Conservation (phyloP, 2,113 vertebrate genomes). For the Macrotis lagotis region DNA sequence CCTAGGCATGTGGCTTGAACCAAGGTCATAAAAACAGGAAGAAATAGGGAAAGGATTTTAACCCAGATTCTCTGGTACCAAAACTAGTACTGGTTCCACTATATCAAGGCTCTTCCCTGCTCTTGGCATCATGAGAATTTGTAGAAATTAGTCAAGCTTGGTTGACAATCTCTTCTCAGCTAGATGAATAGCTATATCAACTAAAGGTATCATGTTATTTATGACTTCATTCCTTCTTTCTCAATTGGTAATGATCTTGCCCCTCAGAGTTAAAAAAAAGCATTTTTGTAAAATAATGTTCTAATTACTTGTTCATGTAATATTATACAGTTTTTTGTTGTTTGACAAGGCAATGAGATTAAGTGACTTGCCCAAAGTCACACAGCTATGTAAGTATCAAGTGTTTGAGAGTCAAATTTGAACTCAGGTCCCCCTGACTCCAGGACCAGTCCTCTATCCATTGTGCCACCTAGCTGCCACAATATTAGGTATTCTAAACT, state of each 20-base stretch:
- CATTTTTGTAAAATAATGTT: background rate
- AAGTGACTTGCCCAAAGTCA: too few relatives aligned
- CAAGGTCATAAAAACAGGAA: background rate
- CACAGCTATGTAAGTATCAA: too few relatives aligned
- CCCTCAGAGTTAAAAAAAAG: background rate
- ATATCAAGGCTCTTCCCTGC: background rate
- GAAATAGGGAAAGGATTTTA: background rate
- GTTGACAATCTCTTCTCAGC: background rate
- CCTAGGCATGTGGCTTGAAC: background rate
- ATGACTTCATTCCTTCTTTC: background rate
- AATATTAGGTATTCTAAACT: too few relatives aligned
- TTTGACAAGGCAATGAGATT: too few relatives aligned
- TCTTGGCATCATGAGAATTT: constrained; percentile 17
- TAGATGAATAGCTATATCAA: constrained; percentile 17
- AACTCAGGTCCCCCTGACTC: too few relatives aligned
- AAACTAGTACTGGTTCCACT: background rate
- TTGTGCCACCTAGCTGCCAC: too few relatives aligned
- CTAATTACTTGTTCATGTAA: background rate
- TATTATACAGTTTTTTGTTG: too few relatives aligned
- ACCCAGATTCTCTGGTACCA: background rate
- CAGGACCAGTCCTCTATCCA: too few relatives aligned
- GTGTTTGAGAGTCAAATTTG: too few relatives aligned
- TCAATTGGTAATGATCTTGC: background rate
- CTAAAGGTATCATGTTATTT: background rate
- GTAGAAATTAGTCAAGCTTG: background rate